phyloP scores from a whole-genome alignment of 2,797 vertebrate species.

The Helicolenus hilgendorfi region DNA sequence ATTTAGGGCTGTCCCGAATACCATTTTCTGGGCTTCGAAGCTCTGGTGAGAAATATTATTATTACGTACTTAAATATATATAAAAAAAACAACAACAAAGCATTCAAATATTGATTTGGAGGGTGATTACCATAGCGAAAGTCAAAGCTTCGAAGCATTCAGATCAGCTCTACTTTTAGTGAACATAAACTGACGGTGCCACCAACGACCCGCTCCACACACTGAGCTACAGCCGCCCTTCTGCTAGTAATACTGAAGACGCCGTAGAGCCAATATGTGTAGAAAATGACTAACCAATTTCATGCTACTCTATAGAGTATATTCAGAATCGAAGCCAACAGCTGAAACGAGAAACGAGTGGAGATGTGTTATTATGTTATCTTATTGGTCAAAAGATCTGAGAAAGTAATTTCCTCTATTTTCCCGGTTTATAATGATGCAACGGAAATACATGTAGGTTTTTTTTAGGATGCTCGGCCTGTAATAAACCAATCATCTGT shows the following conservation, averaged over 20 bases:
- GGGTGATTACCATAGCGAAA: too few relatives aligned
- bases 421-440: not conserved
- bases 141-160: too few relatives aligned
- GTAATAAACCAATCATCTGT: slow-evolving; percentile 5
- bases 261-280: not conserved
- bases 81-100: too few relatives aligned
- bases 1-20: too few relatives aligned
- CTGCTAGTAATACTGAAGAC: not conserved
- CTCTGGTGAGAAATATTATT: too few relatives aligned
- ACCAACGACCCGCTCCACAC: too few relatives aligned
- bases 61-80: too few relatives aligned
- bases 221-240: not conserved
- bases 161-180: too few relatives aligned
- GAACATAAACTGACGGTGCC: too few relatives aligned
- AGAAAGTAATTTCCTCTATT: not conserved
- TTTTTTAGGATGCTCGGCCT: slow-evolving; percentile 1
- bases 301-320: not conserved
- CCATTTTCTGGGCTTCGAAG: too few relatives aligned
- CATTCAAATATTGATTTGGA: too few relatives aligned
- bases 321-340: not conserved
- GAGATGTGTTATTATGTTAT: not conserved
- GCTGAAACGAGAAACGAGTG: not conserved
- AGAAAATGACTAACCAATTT: not conserved
- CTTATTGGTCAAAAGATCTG: not conserved
- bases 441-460: not conserved